These are phyloP conservation scores for Pithys albifrons DNA, from an alignment of 2,113 vertebrate genomes.

Conservation along the genomic window DNA sequence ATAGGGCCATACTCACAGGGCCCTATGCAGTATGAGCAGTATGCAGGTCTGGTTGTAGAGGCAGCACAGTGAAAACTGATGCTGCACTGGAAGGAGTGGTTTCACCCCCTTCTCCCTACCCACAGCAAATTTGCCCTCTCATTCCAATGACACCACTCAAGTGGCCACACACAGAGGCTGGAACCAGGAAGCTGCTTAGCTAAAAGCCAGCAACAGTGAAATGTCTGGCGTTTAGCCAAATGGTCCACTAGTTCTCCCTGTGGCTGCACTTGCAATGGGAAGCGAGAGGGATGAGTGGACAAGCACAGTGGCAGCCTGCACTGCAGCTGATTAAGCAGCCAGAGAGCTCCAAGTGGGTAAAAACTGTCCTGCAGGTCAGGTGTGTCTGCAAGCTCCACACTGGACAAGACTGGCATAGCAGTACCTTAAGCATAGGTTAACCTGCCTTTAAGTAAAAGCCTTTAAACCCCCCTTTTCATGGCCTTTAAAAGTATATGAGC, in stretches of 20 bases:
- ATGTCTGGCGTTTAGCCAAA: background rate
- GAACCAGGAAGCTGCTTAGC: accelerated
- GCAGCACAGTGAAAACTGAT: accelerated
- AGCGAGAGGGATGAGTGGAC: accelerated
- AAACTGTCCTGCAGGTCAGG: background rate
- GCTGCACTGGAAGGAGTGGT: background rate
- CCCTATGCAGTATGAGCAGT: too few relatives aligned
- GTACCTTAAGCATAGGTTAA: background rate
- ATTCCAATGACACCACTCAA: accelerated
- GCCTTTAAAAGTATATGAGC: background rate
- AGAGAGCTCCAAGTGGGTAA: background rate
- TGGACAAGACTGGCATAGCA: background rate
- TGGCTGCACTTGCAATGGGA: background rate
- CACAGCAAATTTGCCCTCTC: background rate
- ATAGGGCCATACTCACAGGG: background rate
- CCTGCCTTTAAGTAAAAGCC: background rate
- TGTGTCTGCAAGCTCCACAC: background rate
- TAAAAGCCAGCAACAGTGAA: background rate
- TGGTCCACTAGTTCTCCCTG: background rate
- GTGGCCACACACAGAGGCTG: background rate
- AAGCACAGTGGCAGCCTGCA: accelerated
- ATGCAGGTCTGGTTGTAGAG: accelerated
- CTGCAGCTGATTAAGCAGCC: background rate
- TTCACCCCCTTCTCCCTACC: accelerated
- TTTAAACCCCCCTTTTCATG: background rate